phyloP scores from a whole-genome alignment of 1,140 invertebrate genomes.

The Drosophila quadrilineata region DNA sequence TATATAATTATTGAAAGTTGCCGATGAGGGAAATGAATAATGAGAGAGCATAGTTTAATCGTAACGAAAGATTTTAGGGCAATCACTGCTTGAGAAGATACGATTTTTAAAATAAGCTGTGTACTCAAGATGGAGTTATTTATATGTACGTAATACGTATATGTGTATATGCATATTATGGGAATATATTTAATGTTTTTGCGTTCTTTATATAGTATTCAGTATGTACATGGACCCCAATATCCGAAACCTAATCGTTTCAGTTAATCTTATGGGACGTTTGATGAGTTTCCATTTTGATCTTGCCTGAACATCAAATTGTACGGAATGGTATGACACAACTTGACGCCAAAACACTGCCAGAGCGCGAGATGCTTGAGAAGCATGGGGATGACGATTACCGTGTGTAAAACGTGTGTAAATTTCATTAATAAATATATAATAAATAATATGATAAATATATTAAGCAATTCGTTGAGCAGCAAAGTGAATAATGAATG shows the following conservation, averaged over 20 bases:
- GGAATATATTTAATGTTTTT: neutral
- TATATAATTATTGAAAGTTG: too few species aligned
- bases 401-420: constrained; percentile 61
- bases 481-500: neutral
- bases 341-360: constrained; percentile 81
- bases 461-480: constrained; percentile 26
- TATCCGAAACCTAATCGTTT: constrained; percentile 22
- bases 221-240: too few species aligned
- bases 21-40: too few species aligned
- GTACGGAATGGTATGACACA: constrained; percentile 80
- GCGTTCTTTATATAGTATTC: constrained; percentile 1
- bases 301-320: constrained; percentile 69
- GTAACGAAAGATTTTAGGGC: neutral
- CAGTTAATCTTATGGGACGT: constrained; percentile 14
- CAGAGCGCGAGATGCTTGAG: constrained; percentile 72
- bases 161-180: neutral
- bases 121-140: too few species aligned
- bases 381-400: constrained; percentile 31
- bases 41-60: constrained; percentile 1
- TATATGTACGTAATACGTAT: too few species aligned
- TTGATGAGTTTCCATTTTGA: constrained; percentile 45
- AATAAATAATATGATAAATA: constrained; percentile 32
- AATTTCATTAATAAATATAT: constrained; percentile 49
- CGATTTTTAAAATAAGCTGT: too few species aligned
- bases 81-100: neutral